These are phyloP conservation scores for Mormyrus proboscirostris DNA, from an alignment of 2,797 vertebrate species.

Conservation along the genomic window DNA sequence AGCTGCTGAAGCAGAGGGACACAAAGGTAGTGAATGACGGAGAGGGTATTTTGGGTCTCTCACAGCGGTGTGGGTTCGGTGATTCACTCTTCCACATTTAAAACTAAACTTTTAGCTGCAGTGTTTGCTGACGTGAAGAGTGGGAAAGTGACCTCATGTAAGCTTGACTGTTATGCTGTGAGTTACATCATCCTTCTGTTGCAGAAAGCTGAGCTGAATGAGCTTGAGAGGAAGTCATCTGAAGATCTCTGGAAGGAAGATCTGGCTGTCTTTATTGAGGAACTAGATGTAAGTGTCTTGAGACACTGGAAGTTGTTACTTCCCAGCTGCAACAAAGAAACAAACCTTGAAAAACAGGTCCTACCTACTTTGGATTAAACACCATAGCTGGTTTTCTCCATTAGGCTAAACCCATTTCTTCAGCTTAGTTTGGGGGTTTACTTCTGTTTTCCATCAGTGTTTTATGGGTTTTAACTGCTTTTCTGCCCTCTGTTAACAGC, in stretches of 20 bases:
- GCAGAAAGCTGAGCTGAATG: conserved; percentile 80
- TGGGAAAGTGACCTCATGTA: neutral
- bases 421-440: neutral
- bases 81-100: neutral
- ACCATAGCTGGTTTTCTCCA: too few relatives aligned
- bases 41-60: neutral
- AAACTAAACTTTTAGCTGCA: neutral
- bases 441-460: neutral
- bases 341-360: neutral
- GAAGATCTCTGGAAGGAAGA: conserved; percentile 96
- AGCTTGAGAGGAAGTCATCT: conserved; percentile 76
- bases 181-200: conserved; percentile 28
- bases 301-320: neutral
- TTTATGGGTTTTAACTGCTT: neutral
- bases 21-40: conserved; percentile 67
- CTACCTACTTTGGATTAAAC: neutral
- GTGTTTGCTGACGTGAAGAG: neutral
- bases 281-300: conserved; percentile 77
- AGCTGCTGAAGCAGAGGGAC: conserved; percentile 90
- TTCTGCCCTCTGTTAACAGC: conserved; percentile 55
- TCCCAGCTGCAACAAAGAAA: neutral
- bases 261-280: conserved; percentile 85
- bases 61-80: neutral
- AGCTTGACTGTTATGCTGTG: neutral
- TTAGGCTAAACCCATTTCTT: neutral